These are phyloP conservation scores for Lineus longissimus DNA, from an alignment of 1,140 invertebrate genomes.

Conservation along the genomic window DNA sequence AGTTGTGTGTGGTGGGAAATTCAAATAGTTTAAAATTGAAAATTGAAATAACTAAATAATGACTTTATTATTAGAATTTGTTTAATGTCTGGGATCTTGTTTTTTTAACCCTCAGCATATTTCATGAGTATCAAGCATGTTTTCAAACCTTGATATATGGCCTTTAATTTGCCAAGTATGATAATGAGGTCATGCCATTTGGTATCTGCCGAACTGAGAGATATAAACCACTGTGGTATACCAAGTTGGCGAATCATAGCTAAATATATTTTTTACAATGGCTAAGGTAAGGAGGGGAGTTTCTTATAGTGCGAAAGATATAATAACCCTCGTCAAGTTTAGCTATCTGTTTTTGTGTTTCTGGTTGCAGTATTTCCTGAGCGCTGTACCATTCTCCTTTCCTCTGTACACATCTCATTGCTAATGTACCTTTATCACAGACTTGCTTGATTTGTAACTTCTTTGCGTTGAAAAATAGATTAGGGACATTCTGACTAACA, in stretches of 20 bases:
- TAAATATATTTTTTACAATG: neutral
- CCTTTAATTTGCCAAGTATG: neutral
- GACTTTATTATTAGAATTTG: too few relatives aligned
- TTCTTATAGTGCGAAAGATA: neutral
- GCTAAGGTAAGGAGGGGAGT: neutral
- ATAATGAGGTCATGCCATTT: neutral
- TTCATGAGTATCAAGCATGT: too few relatives aligned
- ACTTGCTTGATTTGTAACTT: conserved; percentile 27
- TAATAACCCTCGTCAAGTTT: conserved; percentile 1
- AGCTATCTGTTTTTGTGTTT: conserved; percentile 15
- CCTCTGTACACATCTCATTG: neutral
- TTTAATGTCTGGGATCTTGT: too few relatives aligned
- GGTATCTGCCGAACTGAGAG: conserved; percentile 3
- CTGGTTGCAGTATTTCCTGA: neutral
- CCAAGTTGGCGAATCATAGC: conserved; percentile 1
- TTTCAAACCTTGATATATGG: too few relatives aligned
- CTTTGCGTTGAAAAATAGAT: conserved; percentile 12
- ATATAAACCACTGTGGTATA: conserved; percentile 1
- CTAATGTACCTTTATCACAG: conserved; percentile 11
- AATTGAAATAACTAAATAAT: too few relatives aligned
- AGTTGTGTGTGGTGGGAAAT: too few relatives aligned
- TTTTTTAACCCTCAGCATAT: too few relatives aligned
- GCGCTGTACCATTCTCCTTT: neutral
- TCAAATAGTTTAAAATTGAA: too few relatives aligned
- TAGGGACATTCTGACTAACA: neutral